These are phyloP conservation scores for Brachionus paranguensis DNA, from an alignment of 1,140 invertebrate genomes.

Conservation along the genomic window DNA sequence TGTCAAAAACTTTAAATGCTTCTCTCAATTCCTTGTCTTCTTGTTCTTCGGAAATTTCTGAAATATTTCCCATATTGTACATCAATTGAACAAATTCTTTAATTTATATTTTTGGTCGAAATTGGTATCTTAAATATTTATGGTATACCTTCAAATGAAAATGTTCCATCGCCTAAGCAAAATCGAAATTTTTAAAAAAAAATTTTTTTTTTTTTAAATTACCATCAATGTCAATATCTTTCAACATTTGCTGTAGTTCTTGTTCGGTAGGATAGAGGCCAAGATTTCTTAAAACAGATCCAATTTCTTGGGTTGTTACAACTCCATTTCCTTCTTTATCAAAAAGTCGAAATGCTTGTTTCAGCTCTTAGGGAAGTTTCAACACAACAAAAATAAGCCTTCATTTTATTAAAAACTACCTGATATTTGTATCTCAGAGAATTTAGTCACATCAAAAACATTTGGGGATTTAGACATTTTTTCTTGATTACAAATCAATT, in stretches of 20 bases:
- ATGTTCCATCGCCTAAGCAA: slow-evolving; percentile 11
- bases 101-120: neutral
- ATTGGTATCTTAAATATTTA: neutral
- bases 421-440: slow-evolving; percentile 29
- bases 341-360: slow-evolving; percentile 43
- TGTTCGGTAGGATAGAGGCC: slow-evolving; percentile 42
- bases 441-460: neutral
- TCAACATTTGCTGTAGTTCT: slow-evolving; percentile 42
- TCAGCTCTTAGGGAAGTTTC: slow-evolving; percentile 40
- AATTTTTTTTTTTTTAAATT: neutral
- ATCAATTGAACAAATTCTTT: slow-evolving; percentile 36
- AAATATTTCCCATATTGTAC: slow-evolving; percentile 27
- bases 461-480: neutral
- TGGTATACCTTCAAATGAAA: slow-evolving; percentile 29
- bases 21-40: slow-evolving; percentile 23
- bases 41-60: slow-evolving; percentile 32
- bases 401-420: neutral
- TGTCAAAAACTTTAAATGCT: slow-evolving; percentile 35
- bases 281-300: slow-evolving; percentile 41
- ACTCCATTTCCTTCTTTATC: slow-evolving; percentile 43
- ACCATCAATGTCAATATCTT: slow-evolving; percentile 41
- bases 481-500: neutral
- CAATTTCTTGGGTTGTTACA: slow-evolving; percentile 41
- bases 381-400: neutral
- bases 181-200: neutral